Conservation (phyloP, 2,888 invertebrate genomes). For the Thalpophila matura region DNA sequence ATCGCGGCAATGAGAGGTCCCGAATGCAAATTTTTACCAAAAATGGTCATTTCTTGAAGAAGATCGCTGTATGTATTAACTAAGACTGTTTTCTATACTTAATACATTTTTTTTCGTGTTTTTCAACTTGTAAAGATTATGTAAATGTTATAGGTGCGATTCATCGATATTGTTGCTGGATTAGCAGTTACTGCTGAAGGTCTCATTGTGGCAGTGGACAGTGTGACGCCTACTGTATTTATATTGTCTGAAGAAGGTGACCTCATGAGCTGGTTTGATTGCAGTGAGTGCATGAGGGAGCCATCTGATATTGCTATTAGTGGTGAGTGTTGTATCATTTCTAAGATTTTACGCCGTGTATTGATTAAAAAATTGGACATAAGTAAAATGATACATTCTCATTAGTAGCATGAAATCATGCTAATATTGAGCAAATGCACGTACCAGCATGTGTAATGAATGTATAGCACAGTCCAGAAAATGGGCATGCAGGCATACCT, state of each 20-base stretch:
- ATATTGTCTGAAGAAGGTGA: constrained; percentile 98
- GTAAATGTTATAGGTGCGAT: constrained; percentile 90
- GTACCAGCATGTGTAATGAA: too few relatives aligned
- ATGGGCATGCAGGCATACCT: too few relatives aligned
- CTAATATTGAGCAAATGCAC: too few relatives aligned
- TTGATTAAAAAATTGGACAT: too few relatives aligned
- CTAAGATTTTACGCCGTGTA: too few relatives aligned
- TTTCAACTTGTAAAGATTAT: constrained; percentile 10
- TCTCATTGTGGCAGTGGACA: constrained; percentile 98
- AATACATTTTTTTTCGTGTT: not conserved
- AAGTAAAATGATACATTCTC: too few relatives aligned
- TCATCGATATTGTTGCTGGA: constrained; percentile 98
- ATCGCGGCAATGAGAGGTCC: constrained; percentile 98
- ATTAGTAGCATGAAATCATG: too few relatives aligned
- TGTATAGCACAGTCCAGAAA: too few relatives aligned
- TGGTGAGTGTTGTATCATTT: constrained; percentile 88
- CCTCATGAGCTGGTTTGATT: constrained; percentile 98
- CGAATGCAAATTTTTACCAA: constrained; percentile 99
- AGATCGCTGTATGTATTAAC: constrained; percentile 93
- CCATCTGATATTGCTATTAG: constrained; percentile 99
- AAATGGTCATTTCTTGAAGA: constrained; percentile 98
- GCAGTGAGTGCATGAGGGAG: constrained; percentile 99
- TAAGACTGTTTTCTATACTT: too few relatives aligned
- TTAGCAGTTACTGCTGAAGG: constrained; percentile 97
- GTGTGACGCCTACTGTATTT: constrained; percentile 99